Base-by-base conservation (phyloP, 2,113 vertebrate genomes). In the zebrafish (Danio rerio) region DNA sequence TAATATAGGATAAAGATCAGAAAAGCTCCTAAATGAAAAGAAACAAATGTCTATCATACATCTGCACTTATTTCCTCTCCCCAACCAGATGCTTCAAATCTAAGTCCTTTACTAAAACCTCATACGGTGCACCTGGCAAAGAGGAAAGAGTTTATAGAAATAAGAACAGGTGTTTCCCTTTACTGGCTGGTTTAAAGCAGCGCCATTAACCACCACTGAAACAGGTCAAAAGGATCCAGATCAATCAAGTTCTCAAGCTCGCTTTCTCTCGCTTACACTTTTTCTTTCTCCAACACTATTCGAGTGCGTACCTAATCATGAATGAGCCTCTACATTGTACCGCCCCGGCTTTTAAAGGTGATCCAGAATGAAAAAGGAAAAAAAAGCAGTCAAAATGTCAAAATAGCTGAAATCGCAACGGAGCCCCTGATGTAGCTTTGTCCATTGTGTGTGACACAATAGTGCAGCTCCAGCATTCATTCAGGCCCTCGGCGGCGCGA, bases 141-240 rank as follows among this genome's bases (percentile, higher is more conserved):
- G 9, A 18, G 20, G 13, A 65, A 40, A 52, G 59, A 42, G 47
- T 31, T 15, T 20, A 18, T 40, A 20, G 9, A 43, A 10, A 42
- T 4, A 47, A 43, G 52, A 82, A 56, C 40, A 21, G 59, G 47
- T 82, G 49, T 43, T 74, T 81, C 50, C 45, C 21, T 82, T 66
- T 74, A 53, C 62, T 68, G 9, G 21, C 61, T 15, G 55, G 69
- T 62, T 31, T 42, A 47, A 70, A 78, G 49, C 84, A 42, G 71
- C 68, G 78, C 80, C n/a, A 83, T 69, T 72, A 79, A 50, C 76
- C 55, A 66, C 55, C 9, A 18, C 49, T 55, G 47, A 80, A 84
- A 73, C 6, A 47, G 80, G 59, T 86, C 59, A 77, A 73, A 76
- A 8, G 12, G 75, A 83, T 15, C 53, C 58, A 81, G 50, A 76